Evolutionary conservation across 2,888 invertebrate genomes (phyloP).

Genomic region (Heliconius ismenius): DNA sequence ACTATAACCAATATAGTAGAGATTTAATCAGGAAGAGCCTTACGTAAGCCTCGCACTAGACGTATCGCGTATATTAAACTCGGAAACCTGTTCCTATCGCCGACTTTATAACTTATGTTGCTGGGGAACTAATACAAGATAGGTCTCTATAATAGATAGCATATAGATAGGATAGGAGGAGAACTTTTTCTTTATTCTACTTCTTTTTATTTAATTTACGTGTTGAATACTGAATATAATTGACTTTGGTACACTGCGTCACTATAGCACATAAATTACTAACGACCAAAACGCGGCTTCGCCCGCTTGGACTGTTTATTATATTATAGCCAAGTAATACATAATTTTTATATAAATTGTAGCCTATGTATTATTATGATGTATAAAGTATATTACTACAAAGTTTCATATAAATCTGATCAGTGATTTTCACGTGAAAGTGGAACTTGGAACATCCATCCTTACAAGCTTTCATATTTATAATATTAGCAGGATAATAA

Average conservation of each 20-base stretch:
- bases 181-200: neutral
- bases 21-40: conserved; percentile 23
- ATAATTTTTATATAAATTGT: too few species aligned
- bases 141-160: neutral
- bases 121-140: conserved; percentile 12
- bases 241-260: neutral
- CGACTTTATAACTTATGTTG: conserved; percentile 37
- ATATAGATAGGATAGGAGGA: neutral
- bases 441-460: too few species aligned
- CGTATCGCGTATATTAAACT: conserved; percentile 36
- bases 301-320: too few species aligned
- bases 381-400: too few species aligned
- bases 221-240: too few species aligned
- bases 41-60: conserved; percentile 22
- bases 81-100: conserved; percentile 34
- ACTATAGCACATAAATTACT: neutral
- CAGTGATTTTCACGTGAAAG: too few species aligned
- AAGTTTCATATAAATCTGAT: too few species aligned
- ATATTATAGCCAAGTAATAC: too few species aligned
- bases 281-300: too few species aligned
- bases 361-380: too few species aligned
- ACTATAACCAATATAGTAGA: neutral
- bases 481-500: too few species aligned
- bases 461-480: too few species aligned
- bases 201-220: neutral